Evolutionary conservation across 2,113 vertebrate species (phyloP), one percentile per base, ranked within the genome.

Genomic region (Crypturellus undulatus): DNA sequence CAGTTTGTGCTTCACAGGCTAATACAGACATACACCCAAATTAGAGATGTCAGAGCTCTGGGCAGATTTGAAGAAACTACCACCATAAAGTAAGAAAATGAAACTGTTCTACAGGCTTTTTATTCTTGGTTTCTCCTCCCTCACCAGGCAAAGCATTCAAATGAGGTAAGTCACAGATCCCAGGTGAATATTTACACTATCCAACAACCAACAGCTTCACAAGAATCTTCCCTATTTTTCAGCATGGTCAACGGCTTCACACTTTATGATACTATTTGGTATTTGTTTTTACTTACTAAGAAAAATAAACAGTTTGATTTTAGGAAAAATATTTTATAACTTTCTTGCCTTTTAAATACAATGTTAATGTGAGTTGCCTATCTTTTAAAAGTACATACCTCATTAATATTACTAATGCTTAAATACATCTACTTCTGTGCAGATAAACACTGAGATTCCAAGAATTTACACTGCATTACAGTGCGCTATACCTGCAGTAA

Each of bases 401-500:
- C 32, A 65, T 9, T 36, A 72, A 9, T 63, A 65, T 14, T 58
- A 32, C 16, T 42, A 40, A 52, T 1, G 0, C 9, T 9, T 36
- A 51, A 36, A 3, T 59, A 63, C 15, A 30, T 56, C 26, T 56
- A 26, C 5, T 63, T 47, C 6, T 70, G 77, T 25, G 4, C 9
- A 64, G 24, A 52, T 75, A 45, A 63, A 26, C 3, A 5, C 15
- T 65, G 58, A 7, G 71, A 86, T 63, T 32, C 1, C 79, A 84
- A 45, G 18, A 80, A 51, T 6, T 2, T 32, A 54, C 47, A n/a
- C 32, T 38, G 17, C 51, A 40, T 42, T 49, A 68, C 21, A 8
- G 30, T 49, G 11, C 87, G 70, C 11, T 62, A 87, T 99, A 99
- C 99, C 99, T 99, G 99, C 98, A 99, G 98, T 98, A 99, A 99